A percentile compares a stretch with the other conserved stretches of the same genome.
Evolutionary conservation across 2,113 vertebrate genomes (phyloP).

Genomic region (Myotis lucifugus): DNA sequence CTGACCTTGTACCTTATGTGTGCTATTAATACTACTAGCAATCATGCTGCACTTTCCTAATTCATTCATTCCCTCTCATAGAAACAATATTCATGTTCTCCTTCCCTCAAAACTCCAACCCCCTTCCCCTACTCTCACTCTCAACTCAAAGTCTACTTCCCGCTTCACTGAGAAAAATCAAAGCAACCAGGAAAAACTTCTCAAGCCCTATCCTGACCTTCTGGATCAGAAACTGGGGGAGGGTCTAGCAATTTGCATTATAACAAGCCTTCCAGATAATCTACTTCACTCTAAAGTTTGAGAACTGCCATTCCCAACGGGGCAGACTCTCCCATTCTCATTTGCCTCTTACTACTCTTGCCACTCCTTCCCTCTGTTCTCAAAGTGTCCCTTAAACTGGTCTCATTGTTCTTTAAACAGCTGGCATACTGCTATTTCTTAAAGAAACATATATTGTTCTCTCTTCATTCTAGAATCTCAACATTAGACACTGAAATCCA

Average conservation of each 20-base stretch:
- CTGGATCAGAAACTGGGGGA: neutral
- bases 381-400: neutral
- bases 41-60: neutral
- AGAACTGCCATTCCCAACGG: neutral
- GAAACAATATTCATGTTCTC: neutral
- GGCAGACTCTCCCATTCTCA: neutral
- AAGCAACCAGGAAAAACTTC: conserved; percentile 23
- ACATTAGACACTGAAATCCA: neutral
- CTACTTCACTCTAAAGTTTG: neutral
- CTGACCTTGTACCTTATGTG: neutral
- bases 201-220: neutral
- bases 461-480: neutral
- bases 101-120: neutral
- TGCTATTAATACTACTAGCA: neutral
- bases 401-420: neutral
- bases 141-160: neutral
- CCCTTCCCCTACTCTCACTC: neutral
- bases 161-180: conserved; percentile 30
- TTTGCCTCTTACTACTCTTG: neutral
- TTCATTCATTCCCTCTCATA: neutral
- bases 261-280: neutral
- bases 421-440: neutral
- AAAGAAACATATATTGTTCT: neutral
- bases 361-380: neutral
- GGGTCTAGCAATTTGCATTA: neutral